Base-by-base conservation (phyloP, 2,888 invertebrate genomes). In the Ptilodon capucinus region DNA sequence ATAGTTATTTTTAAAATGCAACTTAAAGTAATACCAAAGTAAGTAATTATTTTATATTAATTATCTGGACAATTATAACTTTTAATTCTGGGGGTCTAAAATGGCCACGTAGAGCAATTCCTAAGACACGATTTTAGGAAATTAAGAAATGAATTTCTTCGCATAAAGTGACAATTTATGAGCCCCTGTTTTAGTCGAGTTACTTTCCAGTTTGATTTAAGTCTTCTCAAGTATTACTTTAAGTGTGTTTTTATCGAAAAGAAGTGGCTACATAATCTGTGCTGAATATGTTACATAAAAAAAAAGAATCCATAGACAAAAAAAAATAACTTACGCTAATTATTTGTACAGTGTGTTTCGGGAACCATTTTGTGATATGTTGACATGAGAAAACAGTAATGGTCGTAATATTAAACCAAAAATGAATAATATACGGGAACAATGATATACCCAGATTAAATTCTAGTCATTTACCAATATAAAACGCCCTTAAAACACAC, bases 401-500 rank as follows among this genome's bases (percentile, higher is more conserved):
- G 9, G 16, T n/a, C 11, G 14, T 21, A 14, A 34, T 42, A 40
- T 1, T n/a, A n/a, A n/a, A n/a, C n/a, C n/a, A n/a, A n/a, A n/a
- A n/a, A n/a, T n/a, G n/a, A 35, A 42, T 36, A 40, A 40, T 13
- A 25, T 2, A 25, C 23, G 16, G n/a, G 2, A 16, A 40, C 25
- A 40, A 18, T 35, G 4, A 36, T 39, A 35, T n/a, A n/a, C n/a
- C n/a, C 11, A 35, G 17, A 19, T 17, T 16, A 17, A 4, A 25
- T 14, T 14, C 25, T 16, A 9, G 13, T 21, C 6, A 18, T n/a
- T 1, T 16, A 36, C 43, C 56, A 51, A n/a, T 48, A 55, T 55
- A n/a, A n/a, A n/a, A n/a, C n/a, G n/a, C 50, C 41, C 54, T 47
- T 52, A 64, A 61, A 65, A 62, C 56, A 60, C 48, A 46, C 54